Conservation (phyloP, 2,797 vertebrate species). For the Brachyalestes nurse region DNA sequence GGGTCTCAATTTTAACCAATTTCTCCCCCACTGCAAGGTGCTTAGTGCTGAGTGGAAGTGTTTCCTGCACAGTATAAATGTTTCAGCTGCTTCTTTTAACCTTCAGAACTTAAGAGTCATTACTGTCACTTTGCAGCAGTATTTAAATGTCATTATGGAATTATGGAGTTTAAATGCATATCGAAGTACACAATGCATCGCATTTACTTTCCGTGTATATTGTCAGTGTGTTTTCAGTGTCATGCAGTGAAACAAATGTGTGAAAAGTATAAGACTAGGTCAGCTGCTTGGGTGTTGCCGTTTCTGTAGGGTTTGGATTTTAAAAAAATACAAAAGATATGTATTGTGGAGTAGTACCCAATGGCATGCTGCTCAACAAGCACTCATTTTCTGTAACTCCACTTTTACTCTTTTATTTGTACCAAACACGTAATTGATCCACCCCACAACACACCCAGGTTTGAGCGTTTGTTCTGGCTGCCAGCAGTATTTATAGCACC, state of each 20-base stretch:
- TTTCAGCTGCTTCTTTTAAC: constrained; percentile 36
- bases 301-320: neutral
- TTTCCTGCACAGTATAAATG: constrained; percentile 27
- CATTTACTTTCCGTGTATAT: neutral
- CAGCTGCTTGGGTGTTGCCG: constrained; percentile 33
- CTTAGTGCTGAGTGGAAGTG: constrained; percentile 44
- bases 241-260: neutral
- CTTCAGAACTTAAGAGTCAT: constrained; percentile 5
- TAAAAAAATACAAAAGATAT: constrained; percentile 5
- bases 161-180: neutral
- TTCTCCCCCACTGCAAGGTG: constrained; percentile 56
- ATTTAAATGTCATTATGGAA: neutral
- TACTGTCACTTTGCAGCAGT: neutral
- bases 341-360: constrained; percentile 14
- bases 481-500: constrained; percentile 14
- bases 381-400: constrained; percentile 15
- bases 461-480: constrained; percentile 29
- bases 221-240: neutral
- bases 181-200: neutral
- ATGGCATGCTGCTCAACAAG: constrained; percentile 41
- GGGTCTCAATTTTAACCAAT: constrained; percentile 60
- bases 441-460: constrained; percentile 42
- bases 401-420: constrained; percentile 23
- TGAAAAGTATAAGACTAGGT: neutral
- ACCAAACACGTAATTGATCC: constrained; percentile 17